Percentiles rank a stretch among this genome's conserved stretches.
phyloP scores from a whole-genome alignment of 2,113 vertebrate genomes.

The Bubalus kerabau region DNA sequence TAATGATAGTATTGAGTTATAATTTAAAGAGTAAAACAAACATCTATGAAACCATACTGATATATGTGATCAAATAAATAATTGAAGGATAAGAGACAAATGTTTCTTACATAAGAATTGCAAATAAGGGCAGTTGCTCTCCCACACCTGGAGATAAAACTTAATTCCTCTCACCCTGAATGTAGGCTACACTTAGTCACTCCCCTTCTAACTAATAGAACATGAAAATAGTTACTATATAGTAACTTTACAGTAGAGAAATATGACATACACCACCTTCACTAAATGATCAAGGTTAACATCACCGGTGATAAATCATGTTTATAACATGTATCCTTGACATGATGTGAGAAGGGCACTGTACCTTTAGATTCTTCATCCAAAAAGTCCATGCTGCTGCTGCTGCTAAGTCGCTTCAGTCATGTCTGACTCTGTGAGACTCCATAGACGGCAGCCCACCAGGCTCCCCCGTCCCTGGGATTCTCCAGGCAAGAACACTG shows the following conservation, averaged over 20 bases:
- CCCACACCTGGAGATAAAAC: neutral
- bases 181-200: neutral
- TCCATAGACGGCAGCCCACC: no score
- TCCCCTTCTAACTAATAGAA: neutral
- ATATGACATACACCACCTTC: neutral
- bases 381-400: neutral
- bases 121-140: neutral
- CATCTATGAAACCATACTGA: neutral
- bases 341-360: neutral
- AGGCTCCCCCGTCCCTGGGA: no score
- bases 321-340: neutral
- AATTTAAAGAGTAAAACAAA: constrained; percentile 27
- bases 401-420: no score
- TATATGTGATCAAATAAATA: neutral
- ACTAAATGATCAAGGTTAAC: neutral
- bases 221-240: neutral
- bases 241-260: neutral
- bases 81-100: neutral
- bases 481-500: no score
- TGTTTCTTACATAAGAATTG: neutral
- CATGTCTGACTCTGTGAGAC: no score
- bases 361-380: neutral
- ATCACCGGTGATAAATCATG: neutral
- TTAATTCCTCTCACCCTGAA: neutral
- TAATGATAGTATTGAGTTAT: neutral